Percentiles rank a stretch among this genome's conserved stretches.
Evolutionary conservation across 2,888 invertebrate species (phyloP).

Genomic region (Apodemia zela): DNA sequence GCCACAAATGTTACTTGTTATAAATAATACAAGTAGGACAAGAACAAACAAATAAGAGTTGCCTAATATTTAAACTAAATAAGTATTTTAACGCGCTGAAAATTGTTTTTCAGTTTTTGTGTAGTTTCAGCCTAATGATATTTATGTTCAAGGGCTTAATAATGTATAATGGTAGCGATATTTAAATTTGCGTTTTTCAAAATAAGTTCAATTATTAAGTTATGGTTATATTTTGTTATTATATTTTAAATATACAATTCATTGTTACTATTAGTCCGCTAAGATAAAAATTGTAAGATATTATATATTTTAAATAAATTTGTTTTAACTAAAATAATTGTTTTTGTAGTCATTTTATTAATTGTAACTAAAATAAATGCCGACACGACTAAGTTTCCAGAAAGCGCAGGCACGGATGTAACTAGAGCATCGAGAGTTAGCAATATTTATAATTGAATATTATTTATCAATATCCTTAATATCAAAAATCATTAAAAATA

Average conservation of each 20-base stretch:
- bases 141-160: neutral
- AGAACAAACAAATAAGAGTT: too few species aligned
- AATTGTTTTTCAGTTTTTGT: too few species aligned
- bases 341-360: neutral
- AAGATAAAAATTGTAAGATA: slow-evolving; percentile 10
- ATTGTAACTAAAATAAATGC: neutral
- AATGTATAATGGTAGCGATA: neutral
- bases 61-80: too few species aligned
- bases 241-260: slow-evolving; percentile 12
- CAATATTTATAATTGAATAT: too few species aligned
- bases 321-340: slow-evolving; percentile 20
- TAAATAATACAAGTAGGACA: too few species aligned
- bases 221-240: slow-evolving; percentile 5
- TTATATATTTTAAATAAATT: slow-evolving; percentile 18
- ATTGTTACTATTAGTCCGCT: slow-evolving; percentile 8
- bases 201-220: neutral
- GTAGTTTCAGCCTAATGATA: neutral
- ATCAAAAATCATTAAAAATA: too few species aligned
- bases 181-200: neutral
- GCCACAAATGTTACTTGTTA: too few species aligned
- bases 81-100: too few species aligned
- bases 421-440: too few species aligned
- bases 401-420: neutral
- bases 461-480: too few species aligned
- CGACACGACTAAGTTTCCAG: neutral